phyloP scores from a whole-genome alignment of 2,797 vertebrate genomes.

The Psittacula derbiana region DNA sequence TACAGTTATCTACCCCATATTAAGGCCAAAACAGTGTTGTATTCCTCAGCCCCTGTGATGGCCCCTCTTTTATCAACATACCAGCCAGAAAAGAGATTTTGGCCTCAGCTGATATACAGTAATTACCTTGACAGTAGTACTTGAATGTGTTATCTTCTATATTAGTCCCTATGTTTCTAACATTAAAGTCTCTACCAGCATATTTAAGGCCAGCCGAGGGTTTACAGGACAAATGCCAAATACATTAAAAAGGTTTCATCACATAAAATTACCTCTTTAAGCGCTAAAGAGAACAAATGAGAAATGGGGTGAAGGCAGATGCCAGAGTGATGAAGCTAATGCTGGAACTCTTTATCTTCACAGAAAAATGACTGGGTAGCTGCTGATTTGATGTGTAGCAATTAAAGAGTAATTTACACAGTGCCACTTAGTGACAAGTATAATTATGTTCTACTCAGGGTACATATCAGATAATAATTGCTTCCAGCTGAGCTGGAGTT shows the following conservation, averaged over 20 bases:
- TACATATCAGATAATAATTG: conserved; percentile 57
- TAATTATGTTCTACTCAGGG: conserved; percentile 57
- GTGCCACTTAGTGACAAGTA: conserved; percentile 54
- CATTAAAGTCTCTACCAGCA: neutral
- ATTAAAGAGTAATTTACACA: conserved; percentile 66
- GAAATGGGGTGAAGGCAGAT: neutral
- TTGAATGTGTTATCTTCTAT: neutral
- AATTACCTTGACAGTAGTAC: neutral
- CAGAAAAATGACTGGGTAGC: conserved; percentile 30
- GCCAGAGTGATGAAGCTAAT: neutral
- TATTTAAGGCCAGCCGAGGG: neutral
- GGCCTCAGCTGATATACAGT: neutral
- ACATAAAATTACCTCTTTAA: conserved; percentile 9
- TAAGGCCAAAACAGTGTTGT: neutral
- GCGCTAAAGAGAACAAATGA: neutral
- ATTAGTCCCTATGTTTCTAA: neutral
- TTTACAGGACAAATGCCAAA: conserved; percentile 19
- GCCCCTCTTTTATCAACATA: neutral
- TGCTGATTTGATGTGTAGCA: conserved; percentile 36
- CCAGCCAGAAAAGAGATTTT: neutral
- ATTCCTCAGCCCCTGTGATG: neutral
- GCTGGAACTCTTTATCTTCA: conserved; percentile 19
- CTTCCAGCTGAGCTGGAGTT: conserved; percentile 53
- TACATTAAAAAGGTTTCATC: neutral
- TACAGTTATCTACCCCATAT: neutral